phyloP scores from a whole-genome alignment of 2,888 invertebrate species.

The Magallana nippona region DNA sequence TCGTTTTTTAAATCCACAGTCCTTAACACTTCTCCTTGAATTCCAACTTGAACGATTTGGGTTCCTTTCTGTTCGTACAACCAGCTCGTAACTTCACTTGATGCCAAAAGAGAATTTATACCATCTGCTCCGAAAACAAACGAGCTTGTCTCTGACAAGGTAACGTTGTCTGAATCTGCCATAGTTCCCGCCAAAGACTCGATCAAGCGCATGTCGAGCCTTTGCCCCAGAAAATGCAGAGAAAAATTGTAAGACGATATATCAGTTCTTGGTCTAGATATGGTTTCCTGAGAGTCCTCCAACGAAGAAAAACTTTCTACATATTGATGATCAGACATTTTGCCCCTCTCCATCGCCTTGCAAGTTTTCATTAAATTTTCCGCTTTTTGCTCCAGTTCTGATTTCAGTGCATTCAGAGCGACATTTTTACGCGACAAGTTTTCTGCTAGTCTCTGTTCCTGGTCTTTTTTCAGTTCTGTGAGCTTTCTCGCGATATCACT shows the following conservation, averaged over 20 bases:
- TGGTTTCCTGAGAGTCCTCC: background rate
- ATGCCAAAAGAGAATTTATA: background rate
- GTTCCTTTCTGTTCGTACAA: conserved; percentile 11
- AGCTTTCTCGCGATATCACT: background rate
- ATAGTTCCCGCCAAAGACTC: background rate
- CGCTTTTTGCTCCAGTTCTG: background rate
- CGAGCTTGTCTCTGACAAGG: background rate
- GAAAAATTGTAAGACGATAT: background rate
- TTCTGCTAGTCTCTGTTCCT: background rate
- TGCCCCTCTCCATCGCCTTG: background rate
- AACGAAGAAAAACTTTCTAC: background rate
- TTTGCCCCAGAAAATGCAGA: background rate
- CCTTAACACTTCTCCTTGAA: conserved; percentile 13
- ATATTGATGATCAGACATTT: background rate
- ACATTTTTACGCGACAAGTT: background rate
- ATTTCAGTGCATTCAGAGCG: background rate
- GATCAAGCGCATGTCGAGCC: background rate
- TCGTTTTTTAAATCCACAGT: background rate
- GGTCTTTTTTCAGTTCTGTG: conserved; percentile 2
- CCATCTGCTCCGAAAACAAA: conserved; percentile 6
- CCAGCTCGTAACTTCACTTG: background rate
- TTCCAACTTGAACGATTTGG: conserved; percentile 17
- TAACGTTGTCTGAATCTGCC: background rate
- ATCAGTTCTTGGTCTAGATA: background rate
- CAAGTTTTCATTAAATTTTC: background rate